Evolutionary conservation across 2,113 vertebrate genomes (phyloP).

Genomic region (Aegithalos caudatus): DNA sequence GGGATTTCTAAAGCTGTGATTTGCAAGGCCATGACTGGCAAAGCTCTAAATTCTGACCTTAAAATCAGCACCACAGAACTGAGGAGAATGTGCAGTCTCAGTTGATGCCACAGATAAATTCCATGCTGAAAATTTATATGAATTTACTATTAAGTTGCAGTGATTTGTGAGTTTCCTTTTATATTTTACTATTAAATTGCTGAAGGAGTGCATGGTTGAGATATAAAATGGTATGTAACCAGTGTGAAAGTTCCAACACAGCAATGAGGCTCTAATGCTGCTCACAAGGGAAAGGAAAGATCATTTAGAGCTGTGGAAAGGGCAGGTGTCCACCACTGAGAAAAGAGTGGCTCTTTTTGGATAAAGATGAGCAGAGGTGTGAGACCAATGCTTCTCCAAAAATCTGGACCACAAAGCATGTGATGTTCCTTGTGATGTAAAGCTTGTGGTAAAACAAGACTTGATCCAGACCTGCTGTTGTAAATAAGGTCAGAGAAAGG

Average conservation of each 20-base stretch:
- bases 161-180: background rate
- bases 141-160: background rate
- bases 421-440: background rate
- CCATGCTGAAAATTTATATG: background rate
- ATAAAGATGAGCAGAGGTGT: background rate
- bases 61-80: background rate
- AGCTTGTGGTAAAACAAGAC: background rate
- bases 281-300: background rate
- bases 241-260: background rate
- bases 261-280: background rate
- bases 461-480: background rate
- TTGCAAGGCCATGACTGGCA: slow-evolving; percentile 15
- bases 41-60: slow-evolving; percentile 24
- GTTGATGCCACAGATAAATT: background rate
- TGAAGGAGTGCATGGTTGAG: background rate
- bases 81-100: background rate
- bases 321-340: background rate
- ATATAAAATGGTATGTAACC: background rate
- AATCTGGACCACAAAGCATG: background rate
- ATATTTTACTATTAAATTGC: background rate
- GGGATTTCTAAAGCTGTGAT: slow-evolving; percentile 32
- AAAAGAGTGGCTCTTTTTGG: background rate
- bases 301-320: background rate
- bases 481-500: background rate
- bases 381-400: background rate